phyloP scores from a whole-genome alignment of 2,797 vertebrate genomes.

The Hoplostethus atlanticus region DNA sequence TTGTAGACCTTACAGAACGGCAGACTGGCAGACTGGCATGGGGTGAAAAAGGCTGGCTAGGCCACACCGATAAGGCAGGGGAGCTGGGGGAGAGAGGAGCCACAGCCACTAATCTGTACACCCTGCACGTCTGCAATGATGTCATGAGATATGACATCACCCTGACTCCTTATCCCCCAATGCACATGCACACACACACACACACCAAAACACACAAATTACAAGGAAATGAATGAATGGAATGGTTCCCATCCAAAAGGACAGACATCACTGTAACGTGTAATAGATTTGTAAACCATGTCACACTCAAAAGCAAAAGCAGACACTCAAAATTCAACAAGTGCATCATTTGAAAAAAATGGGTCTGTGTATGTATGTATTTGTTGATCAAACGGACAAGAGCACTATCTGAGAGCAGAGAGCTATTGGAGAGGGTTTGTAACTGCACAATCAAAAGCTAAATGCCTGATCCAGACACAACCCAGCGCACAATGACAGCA shows the following conservation, averaged over 20 bases:
- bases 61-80: conserved; percentile 53
- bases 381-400: not conserved
- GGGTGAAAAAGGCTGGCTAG: conserved; percentile 45
- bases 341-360: not conserved
- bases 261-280: not conserved
- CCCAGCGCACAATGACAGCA: conserved; percentile 44
- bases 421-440: conserved; percentile 34
- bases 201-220: conserved; percentile 6
- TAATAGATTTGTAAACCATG: not conserved
- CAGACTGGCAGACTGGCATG: conserved; percentile 43
- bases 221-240: conserved; percentile 24
- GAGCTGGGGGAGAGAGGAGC: conserved; percentile 58
- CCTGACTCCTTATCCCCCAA: conserved; percentile 37
- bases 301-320: not conserved
- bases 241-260: conserved; percentile 21
- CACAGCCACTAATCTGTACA: conserved; percentile 57
- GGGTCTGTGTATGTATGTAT: not conserved
- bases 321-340: not conserved
- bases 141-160: conserved; percentile 80
- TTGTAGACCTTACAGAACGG: conserved; percentile 50
- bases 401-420: conserved; percentile 27
- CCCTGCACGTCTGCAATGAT: conserved; percentile 74
- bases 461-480: conserved; percentile 56
- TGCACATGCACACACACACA: not conserved
- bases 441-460: conserved; percentile 43